Base-by-base conservation (phyloP, 2,113 vertebrate genomes). In the Notothenia coriiceps region DNA sequence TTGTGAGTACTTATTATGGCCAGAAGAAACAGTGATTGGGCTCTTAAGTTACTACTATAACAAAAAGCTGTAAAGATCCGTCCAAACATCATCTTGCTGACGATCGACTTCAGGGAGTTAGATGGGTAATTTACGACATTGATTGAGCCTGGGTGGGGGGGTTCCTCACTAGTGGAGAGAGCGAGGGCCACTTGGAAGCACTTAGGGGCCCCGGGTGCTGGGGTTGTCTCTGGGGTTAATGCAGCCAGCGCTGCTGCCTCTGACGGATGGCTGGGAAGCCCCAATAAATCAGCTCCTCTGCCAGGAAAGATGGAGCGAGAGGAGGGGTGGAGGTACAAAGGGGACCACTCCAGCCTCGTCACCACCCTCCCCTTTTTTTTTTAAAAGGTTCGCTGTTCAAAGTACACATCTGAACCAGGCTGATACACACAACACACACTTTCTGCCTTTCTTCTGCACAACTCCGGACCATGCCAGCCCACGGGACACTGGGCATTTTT, bases 151-250 rank as follows among this genome's bases (percentile, higher is more conserved):
- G 60, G 59, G 57, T 65, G 76, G 82, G 70, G 80, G 67, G 70
- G 74, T 56, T 88, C 83, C 78, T 84, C 82, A 59, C 70, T 54
- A 50, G 62, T 56, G 62, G 62, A 55, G 78, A 82, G 86, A 84
- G 87, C 22, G 69, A 86, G 88, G 89, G 84, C 89, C 89, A 89
- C 89, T 92, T 85, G 86, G 86, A 91, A 90, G 89, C 91, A 93
- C 93, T 94, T 92, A 90, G 89, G 88, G 90, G 89, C 89, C 86
- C 73, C 55, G 76, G 81, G 87, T 84, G 82, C 85, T 51, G 65
- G 85, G 91, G 89, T 87, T 91, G 92, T 93, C 94, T 93, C 87
- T 85, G 87, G 89, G 94, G 92, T 94, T 94, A 94, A 94, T 94
- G 94, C 89, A 94, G 89, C 88, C 82, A 74, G 82, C 60, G 84